Evolutionary conservation across 1,140 invertebrate genomes (phyloP).

Genomic region (Nymphalis io): DNA sequence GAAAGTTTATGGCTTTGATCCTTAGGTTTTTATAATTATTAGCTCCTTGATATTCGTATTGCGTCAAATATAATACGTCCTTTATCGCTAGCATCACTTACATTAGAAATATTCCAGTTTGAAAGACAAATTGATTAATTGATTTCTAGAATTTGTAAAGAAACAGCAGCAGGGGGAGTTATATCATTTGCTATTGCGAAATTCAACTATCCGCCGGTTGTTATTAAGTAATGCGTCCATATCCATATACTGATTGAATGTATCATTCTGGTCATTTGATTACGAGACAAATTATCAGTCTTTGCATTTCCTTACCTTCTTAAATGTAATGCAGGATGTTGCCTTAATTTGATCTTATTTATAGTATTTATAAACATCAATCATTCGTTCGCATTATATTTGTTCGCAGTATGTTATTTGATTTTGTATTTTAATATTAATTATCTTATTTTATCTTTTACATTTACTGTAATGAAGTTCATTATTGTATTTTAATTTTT

Average conservation of each 20-base stretch:
- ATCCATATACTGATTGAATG: conserved; percentile 16
- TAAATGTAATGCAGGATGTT: conserved; percentile 26
- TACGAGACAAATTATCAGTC: conserved; percentile 13
- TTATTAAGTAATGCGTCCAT: conserved; percentile 22
- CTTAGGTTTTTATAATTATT: conserved; percentile 34
- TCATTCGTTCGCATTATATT: neutral
- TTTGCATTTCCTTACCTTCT: conserved; percentile 22
- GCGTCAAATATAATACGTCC: conserved; percentile 21
- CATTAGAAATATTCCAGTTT: neutral
- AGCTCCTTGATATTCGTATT: conserved; percentile 26
- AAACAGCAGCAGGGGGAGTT: neutral
- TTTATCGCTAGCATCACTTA: neutral
- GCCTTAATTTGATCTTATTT: conserved; percentile 18
- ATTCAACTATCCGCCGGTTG: neutral
- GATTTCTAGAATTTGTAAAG: neutral
- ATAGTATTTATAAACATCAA: conserved; percentile 18
- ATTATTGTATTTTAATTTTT: too few species aligned
- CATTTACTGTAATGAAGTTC: too few species aligned
- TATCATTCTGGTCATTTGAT: conserved; percentile 13
- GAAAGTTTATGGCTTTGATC: conserved; percentile 51
- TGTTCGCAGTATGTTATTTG: too few species aligned
- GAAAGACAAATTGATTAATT: neutral
- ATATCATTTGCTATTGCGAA: neutral
- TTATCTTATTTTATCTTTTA: too few species aligned
- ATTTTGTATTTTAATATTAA: too few species aligned